Conservation (phyloP, 2,113 vertebrate genomes). For the Catharus minimus region DNA sequence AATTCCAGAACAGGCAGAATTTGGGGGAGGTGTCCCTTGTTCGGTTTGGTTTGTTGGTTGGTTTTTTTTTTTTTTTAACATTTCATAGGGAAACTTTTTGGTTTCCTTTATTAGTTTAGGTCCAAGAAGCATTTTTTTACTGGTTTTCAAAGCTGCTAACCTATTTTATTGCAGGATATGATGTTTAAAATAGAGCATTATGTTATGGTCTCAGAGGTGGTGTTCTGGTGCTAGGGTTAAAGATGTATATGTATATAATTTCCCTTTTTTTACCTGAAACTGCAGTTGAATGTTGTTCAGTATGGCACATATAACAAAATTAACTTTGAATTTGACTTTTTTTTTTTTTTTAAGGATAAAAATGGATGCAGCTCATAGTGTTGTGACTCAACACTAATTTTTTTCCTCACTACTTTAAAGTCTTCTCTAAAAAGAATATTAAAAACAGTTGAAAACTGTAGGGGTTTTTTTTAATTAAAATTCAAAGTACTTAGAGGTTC, state of each 20-base stretch:
- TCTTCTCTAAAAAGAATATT: constrained; percentile 39
- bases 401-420: constrained; percentile 58
- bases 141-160: constrained; percentile 75
- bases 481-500: constrained; percentile 62
- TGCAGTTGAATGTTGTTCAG: constrained; percentile 73
- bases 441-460: constrained; percentile 59
- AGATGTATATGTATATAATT: constrained; percentile 69
- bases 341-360: constrained; percentile 47
- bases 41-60: background rate
- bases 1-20: constrained; percentile 61
- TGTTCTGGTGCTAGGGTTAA: constrained; percentile 71
- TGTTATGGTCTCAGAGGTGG: constrained; percentile 66
- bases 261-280: constrained; percentile 72
- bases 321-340: constrained; percentile 65
- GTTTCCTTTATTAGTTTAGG: constrained; percentile 58
- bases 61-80: background rate
- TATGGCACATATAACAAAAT: constrained; percentile 72
- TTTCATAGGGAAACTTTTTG: constrained; percentile 58
- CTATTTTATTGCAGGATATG: constrained; percentile 68
- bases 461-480: constrained; percentile 57
- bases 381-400: constrained; percentile 68
- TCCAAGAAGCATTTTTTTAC: constrained; percentile 51
- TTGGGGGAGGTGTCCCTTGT: background rate
- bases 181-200: constrained; percentile 72
- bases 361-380: constrained; percentile 69